These are phyloP conservation scores for Drosophila aff. DNA, from an alignment of 1,140 invertebrate genomes.

Conservation along the genomic window DNA sequence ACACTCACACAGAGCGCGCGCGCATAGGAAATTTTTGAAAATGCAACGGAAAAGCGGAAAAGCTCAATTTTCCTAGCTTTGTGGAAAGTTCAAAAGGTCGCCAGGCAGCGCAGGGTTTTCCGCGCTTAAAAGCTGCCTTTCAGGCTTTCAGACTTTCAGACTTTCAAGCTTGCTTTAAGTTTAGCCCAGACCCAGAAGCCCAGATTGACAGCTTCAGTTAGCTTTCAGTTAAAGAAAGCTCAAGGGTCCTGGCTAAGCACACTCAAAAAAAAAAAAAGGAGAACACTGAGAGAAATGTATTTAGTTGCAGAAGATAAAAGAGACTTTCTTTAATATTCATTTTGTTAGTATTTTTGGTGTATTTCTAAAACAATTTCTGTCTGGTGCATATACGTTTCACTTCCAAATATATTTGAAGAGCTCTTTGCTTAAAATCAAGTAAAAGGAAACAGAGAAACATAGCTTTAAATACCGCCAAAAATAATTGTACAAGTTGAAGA, in stretches of 20 bases:
- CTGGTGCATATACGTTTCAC: too few species aligned
- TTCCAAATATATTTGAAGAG: too few species aligned
- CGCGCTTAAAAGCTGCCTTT: neutral
- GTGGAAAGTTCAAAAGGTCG: neutral
- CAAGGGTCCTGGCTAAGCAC: neutral
- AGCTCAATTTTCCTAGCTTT: neutral
- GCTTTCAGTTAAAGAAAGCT: constrained; percentile 7
- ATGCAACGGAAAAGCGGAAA: neutral
- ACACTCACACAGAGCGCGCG: neutral
- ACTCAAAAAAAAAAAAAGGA: too few species aligned
- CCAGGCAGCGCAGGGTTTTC: neutral
- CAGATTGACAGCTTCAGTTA: neutral
- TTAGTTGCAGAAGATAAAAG: neutral
- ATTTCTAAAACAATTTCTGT: neutral
- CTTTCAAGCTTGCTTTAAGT: neutral
- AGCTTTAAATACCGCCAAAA: too few species aligned
- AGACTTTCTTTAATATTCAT: neutral
- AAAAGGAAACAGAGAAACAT: too few species aligned
- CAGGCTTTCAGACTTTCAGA: neutral
- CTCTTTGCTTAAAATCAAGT: too few species aligned
- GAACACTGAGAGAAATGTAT: neutral
- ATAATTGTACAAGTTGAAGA: too few species aligned
- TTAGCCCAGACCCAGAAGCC: neutral
- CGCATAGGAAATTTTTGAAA: constrained; percentile 14
- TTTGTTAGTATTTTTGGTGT: neutral